Evolutionary conservation across 2,797 vertebrate species (phyloP), one percentile per base, ranked within the genome.

Genomic region (Yasuhikotakia modesta): DNA sequence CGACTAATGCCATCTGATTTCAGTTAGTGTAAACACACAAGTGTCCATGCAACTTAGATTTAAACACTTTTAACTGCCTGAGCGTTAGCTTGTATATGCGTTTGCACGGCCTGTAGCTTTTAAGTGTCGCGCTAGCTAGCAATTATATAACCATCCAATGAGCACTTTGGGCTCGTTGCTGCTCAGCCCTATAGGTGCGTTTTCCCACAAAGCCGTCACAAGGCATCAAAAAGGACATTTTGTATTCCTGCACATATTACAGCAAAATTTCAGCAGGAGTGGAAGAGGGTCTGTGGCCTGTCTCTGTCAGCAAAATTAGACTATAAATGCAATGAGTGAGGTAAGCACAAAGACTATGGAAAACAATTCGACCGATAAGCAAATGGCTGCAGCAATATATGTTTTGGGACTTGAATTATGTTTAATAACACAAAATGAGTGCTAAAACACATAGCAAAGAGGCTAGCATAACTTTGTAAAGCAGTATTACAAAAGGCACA

Each of bases 271-370:
- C 21, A 17, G 52, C 30, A 79, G 63, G 64, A 73, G 27, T 39
- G 64, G 61, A 72, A 32, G 24, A 69, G 57, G 50, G 58, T 84
- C 73, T 81, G 64, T 73, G 60, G 74, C 61, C 39, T 21, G 63
- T 81, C 53, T 78, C 78, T 58, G 76, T 69, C 73, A 80, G 83
- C 60, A 78, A 80, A 27, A 75, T 48, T 52, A 48, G 57, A 60
- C 70, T 84, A 81, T 70, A 81, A 84, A 82, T 72, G 74, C 66
- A 82, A 84, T 4, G 17, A 73, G 70, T 8, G 32, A 70, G 60
- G 24, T 13, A 78, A 76, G 46, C 52, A 66, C n/a, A 19, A 39
- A 50, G 46, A 74, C 70, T 75, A 43, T 17, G 1, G 45, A 78
- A 69, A 61, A 61, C 10, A 21, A 46, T 19, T 66, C 22, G 57